Conservation (phyloP, 1,140 invertebrate species). For the Choristoneura fumiferana region DNA sequence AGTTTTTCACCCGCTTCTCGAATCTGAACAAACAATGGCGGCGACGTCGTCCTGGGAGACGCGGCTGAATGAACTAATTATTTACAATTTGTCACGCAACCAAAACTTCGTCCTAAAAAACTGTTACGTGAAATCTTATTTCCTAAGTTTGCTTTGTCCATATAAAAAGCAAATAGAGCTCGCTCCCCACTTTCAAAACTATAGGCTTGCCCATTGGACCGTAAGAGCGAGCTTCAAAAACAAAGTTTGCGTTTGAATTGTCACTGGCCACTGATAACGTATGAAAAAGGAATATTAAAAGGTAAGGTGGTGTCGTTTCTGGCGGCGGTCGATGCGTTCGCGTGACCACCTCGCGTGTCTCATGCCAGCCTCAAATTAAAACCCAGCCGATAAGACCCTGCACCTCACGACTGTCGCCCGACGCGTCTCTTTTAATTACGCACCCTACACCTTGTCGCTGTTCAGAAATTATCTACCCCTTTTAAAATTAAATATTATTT, state of each 20-base stretch:
- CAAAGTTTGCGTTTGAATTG: neutral
- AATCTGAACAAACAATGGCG: conserved; percentile 59
- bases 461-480: conserved; percentile 56
- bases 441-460: conserved; percentile 46
- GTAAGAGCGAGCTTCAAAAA: neutral
- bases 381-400: conserved; percentile 59
- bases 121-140: conserved; percentile 67
- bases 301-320: conserved; percentile 30
- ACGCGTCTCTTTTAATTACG: conserved; percentile 70
- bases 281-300: conserved; percentile 20
- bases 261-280: conserved; percentile 19
- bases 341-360: conserved; percentile 66
- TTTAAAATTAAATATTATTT: conserved; percentile 46
- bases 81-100: conserved; percentile 69
- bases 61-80: conserved; percentile 67
- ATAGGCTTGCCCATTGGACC: neutral
- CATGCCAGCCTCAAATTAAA: conserved; percentile 70
- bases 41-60: conserved; percentile 43
- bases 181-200: conserved; percentile 19
- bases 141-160: conserved; percentile 59
- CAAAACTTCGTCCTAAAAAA: conserved; percentile 51
- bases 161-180: conserved; percentile 48
- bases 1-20: conserved; percentile 45
- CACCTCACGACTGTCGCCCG: conserved; percentile 57
- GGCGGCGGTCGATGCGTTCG: conserved; percentile 44